Evolutionary conservation across 2,888 invertebrate genomes (phyloP).

Genomic region (Pachliopta kotzebuea): DNA sequence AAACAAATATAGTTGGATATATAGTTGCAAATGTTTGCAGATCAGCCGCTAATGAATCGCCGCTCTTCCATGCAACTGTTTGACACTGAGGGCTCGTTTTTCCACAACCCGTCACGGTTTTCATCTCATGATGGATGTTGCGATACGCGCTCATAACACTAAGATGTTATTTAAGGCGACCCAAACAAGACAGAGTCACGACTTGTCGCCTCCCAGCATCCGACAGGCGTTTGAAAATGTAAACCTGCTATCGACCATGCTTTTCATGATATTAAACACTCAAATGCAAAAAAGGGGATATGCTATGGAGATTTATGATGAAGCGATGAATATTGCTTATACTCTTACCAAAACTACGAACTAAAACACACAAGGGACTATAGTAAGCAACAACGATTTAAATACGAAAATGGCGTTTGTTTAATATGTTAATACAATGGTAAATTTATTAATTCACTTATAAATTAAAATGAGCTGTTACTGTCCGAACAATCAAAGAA

Average conservation of each 20-base stretch:
- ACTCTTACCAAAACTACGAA: neutral
- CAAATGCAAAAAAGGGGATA: neutral
- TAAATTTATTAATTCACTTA: neutral
- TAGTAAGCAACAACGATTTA: neutral
- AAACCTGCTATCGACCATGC: slow-evolving; percentile 37
- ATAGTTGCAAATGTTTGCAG: slow-evolving; percentile 31
- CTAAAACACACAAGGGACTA: no score
- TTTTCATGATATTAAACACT: slow-evolving; percentile 3
- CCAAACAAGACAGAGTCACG: slow-evolving; percentile 57
- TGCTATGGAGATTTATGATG: neutral
- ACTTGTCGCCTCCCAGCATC: slow-evolving; percentile 58
- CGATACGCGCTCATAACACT: slow-evolving; percentile 44
- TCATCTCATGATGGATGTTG: slow-evolving; percentile 53
- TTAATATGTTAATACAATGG: slow-evolving; percentile 1
- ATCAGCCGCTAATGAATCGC: slow-evolving; percentile 34
- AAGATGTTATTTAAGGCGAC: slow-evolving; percentile 39
- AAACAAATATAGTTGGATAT: neutral
- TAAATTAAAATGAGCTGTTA: slow-evolving; percentile 3
- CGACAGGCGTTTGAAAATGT: slow-evolving; percentile 59
- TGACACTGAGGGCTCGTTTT: slow-evolving; percentile 36
- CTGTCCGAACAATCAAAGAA: neutral
- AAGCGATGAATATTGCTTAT: neutral
- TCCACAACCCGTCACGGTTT: slow-evolving; percentile 46
- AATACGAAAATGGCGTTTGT: neutral
- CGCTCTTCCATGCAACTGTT: slow-evolving; percentile 36